phyloP scores from a whole-genome alignment of 2,888 invertebrate genomes.

The Ochlodes sylvanus region DNA sequence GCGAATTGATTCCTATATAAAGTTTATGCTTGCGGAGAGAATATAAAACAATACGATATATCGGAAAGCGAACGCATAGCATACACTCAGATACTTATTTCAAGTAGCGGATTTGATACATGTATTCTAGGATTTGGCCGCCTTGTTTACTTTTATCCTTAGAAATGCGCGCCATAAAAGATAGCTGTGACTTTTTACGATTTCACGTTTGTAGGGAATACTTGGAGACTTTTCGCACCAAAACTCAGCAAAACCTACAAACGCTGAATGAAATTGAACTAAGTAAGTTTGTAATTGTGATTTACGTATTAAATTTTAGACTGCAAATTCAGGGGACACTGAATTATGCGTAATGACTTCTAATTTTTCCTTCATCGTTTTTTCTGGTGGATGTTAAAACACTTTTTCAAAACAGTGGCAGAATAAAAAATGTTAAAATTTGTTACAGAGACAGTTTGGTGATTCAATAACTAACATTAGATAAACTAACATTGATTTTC shows the following conservation, averaged over 20 bases:
- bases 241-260: constrained; percentile 1
- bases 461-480: too few relatives aligned
- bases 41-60: constrained; percentile 1
- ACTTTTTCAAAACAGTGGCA: too few relatives aligned
- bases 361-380: background rate
- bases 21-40: constrained; percentile 5
- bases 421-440: too few relatives aligned
- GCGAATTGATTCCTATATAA: background rate
- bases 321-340: background rate
- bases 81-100: constrained; percentile 2
- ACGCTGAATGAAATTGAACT: background rate
- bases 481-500: too few relatives aligned
- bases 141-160: constrained; percentile 15
- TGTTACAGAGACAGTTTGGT: too few relatives aligned
- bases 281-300: background rate
- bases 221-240: constrained; percentile 2
- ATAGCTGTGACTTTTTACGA: constrained; percentile 19
- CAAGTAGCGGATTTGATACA: constrained; percentile 9
- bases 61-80: background rate
- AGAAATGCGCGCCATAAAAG: constrained; percentile 11
- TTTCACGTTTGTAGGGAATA: background rate
- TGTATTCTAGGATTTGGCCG: constrained; percentile 8
- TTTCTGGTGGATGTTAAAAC: too few relatives aligned
- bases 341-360: background rate
- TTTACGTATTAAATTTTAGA: background rate